phyloP scores from a whole-genome alignment of 2,888 invertebrate species.

The Bimastos eiseni region DNA sequence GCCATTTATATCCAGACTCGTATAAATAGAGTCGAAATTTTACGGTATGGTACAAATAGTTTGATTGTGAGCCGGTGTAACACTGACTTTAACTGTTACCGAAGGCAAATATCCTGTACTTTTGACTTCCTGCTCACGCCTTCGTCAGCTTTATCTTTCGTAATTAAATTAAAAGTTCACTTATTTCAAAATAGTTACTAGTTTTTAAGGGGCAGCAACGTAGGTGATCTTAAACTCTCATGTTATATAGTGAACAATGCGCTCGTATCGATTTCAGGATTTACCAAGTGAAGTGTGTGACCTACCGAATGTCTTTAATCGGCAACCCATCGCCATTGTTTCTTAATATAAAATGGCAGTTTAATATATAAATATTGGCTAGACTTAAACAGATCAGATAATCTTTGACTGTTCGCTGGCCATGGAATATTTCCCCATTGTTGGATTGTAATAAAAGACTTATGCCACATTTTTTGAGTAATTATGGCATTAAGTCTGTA shows the following conservation, averaged over 20 bases:
- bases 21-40: neutral
- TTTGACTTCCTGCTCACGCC: neutral
- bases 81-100: neutral
- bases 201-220: neutral
- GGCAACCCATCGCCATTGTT: neutral
- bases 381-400: neutral
- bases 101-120: neutral
- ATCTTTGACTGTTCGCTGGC: neutral
- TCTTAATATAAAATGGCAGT: neutral
- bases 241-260: neutral
- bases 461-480: neutral
- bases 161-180: neutral
- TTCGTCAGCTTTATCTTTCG: neutral
- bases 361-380: neutral
- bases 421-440: neutral
- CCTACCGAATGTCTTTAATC: neutral
- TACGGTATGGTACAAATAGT: neutral
- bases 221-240: neutral
- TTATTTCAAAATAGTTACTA: neutral
- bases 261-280: neutral
- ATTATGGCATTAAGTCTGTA: neutral
- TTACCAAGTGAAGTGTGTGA: neutral
- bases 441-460: neutral
- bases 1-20: neutral
- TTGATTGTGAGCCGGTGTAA: neutral